These are phyloP conservation scores for Eudasyphora cyanicolor DNA, from an alignment of 2,888 invertebrate species.

Conservation along the genomic window DNA sequence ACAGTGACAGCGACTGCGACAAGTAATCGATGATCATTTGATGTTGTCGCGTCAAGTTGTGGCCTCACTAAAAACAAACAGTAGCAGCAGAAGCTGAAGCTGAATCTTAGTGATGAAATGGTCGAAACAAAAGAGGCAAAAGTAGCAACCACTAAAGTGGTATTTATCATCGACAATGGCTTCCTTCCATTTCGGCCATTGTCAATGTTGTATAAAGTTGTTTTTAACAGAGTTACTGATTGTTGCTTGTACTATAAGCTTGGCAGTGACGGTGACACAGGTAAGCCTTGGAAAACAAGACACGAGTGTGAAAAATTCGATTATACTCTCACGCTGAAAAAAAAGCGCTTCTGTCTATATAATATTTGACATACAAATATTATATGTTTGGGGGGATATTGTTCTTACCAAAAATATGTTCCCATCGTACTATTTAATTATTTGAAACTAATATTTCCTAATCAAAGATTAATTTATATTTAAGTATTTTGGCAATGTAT, in stretches of 20 bases:
- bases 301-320: too few species aligned
- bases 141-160: constrained; percentile 40
- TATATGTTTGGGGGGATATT: too few species aligned
- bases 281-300: background rate
- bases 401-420: too few species aligned
- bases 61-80: constrained; percentile 23
- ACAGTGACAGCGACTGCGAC: background rate
- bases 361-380: too few species aligned
- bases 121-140: constrained; percentile 32
- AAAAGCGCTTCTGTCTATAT: too few species aligned
- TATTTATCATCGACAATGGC: background rate
- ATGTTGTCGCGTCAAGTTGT: constrained; percentile 18
- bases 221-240: background rate
- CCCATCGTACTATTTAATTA: too few species aligned
- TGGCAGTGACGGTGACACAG: background rate
- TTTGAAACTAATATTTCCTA: too few species aligned
- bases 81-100: background rate
- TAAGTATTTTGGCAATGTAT: too few species aligned
- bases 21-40: constrained; percentile 31
- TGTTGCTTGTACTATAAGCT: background rate
- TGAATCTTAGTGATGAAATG: background rate
- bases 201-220: background rate
- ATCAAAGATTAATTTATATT: too few species aligned
- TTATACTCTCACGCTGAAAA: too few species aligned
- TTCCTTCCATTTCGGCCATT: background rate